These are phyloP conservation scores for Mystacides longicornis DNA, from an alignment of 2,888 invertebrate species.

Conservation along the genomic window DNA sequence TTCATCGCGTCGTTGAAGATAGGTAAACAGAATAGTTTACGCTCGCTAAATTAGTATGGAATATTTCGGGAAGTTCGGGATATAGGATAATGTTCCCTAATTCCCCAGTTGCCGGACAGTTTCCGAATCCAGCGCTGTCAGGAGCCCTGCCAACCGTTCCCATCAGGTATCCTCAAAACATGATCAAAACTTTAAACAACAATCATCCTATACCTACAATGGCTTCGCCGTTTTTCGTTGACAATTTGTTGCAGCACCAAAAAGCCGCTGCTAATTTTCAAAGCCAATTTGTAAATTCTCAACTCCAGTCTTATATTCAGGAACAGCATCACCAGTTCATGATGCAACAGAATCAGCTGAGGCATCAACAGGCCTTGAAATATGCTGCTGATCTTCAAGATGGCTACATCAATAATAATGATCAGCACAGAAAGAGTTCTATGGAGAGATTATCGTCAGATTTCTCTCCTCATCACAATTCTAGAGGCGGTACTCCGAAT, in stretches of 20 bases:
- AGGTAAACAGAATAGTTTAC: no score
- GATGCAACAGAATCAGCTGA: slow-evolving; percentile 24
- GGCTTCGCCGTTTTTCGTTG: slow-evolving; percentile 55
- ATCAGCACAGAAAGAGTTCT: slow-evolving; percentile 30
- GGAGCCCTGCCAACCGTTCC: slow-evolving; percentile 15
- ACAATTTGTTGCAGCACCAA: slow-evolving; percentile 54
- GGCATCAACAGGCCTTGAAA: slow-evolving; percentile 23
- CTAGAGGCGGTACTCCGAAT: slow-evolving; percentile 18
- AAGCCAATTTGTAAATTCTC: slow-evolving; percentile 50
- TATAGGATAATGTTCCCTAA: slow-evolving; percentile 25
- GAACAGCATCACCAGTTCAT: slow-evolving; percentile 25
- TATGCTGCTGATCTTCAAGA: slow-evolving; percentile 30
- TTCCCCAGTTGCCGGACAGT: slow-evolving; percentile 19
- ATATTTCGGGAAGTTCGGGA: neutral
- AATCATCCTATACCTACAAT: slow-evolving; percentile 35
- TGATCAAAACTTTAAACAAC: slow-evolving; percentile 33
- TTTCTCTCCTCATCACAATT: slow-evolving; percentile 15
- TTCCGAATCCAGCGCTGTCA: slow-evolving; percentile 12
- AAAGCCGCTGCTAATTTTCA: slow-evolving; percentile 42
- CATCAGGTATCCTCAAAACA: slow-evolving; percentile 20
- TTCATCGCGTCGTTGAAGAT: no score
- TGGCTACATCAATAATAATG: slow-evolving; percentile 13
- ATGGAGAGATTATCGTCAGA: slow-evolving; percentile 12
- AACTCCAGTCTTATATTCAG: slow-evolving; percentile 36
- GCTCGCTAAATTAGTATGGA: no score